These are phyloP conservation scores for Poeciliopsis retropinna DNA, from an alignment of 2,113 vertebrate genomes.

Conservation along the genomic window DNA sequence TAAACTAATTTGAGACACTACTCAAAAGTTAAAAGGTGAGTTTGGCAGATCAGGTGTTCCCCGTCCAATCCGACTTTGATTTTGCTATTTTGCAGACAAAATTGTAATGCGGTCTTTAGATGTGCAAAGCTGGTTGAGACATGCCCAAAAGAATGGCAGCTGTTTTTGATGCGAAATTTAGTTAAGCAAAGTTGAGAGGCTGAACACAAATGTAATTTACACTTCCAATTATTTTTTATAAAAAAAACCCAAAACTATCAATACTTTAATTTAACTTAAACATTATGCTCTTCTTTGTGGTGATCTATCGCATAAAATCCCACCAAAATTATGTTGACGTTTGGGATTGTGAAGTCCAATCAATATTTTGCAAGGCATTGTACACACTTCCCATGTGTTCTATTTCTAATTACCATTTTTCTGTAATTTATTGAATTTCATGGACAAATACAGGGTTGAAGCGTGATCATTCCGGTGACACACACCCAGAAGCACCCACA, in stretches of 20 bases:
- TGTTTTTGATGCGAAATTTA: too few species aligned
- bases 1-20: not conserved
- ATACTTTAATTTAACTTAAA: too few species aligned
- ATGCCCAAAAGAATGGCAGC: too few species aligned
- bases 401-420: slow-evolving; percentile 16
- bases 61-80: too few species aligned
- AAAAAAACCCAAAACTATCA: too few species aligned
- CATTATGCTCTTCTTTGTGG: too few species aligned
- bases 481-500: not conserved
- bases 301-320: too few species aligned
- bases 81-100: too few species aligned
- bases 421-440: slow-evolving; percentile 27
- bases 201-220: not conserved
- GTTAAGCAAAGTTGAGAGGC: too few species aligned
- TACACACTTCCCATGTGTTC: not conserved
- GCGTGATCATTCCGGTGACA: slow-evolving; percentile 6
- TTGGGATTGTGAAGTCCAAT: slow-evolving; percentile 3
- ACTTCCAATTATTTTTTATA: not conserved
- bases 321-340: not conserved
- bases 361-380: slow-evolving; percentile 19
- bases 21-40: not conserved
- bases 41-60: not conserved
- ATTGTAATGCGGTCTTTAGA: too few species aligned
- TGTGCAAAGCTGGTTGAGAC: too few species aligned
- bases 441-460: slow-evolving; percentile 15